These are phyloP conservation scores for Arnoldichthys spilopterus DNA, from an alignment of 2,797 vertebrate species.

Conservation along the genomic window DNA sequence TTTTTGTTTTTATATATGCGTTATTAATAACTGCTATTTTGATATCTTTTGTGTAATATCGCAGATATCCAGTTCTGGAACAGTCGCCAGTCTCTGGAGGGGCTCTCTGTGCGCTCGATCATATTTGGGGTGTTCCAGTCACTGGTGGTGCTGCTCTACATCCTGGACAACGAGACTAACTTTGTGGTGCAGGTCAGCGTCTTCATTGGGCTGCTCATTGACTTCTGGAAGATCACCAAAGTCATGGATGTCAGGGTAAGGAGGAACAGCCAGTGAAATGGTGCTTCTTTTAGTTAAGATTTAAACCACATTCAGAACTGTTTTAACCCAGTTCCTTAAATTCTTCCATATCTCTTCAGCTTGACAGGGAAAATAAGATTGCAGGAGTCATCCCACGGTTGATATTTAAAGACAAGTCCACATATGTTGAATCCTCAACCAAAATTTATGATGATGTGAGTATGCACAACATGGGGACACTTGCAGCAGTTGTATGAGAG, in stretches of 20 bases:
- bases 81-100: conserved; percentile 94
- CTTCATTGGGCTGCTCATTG: conserved; percentile 95
- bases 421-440: conserved; percentile 92
- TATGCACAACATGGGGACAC: conserved; percentile 8
- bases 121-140: conserved; percentile 97
- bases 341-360: conserved; percentile 66
- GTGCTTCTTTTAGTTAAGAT: background rate
- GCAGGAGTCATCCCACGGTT: conserved; percentile 84
- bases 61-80: conserved; percentile 99
- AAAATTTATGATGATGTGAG: conserved; percentile 96
- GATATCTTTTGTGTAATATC: background rate
- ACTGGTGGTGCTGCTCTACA: conserved; percentile 93
- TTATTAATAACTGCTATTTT: background rate
- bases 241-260: conserved; percentile 96
- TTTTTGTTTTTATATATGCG: background rate
- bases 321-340: background rate
- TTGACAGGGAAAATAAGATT: conserved; percentile 91
- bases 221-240: conserved; percentile 99
- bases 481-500: background rate
- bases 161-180: conserved; percentile 97
- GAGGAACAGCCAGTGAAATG: background rate
- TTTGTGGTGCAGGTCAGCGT: conserved; percentile 98
- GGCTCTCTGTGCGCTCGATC: conserved; percentile 93
- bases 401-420: conserved; percentile 91
- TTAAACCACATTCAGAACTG: background rate